These are phyloP conservation scores for Cossypha polioptera DNA, from an alignment of 2,797 vertebrate genomes.

Conservation along the genomic window DNA sequence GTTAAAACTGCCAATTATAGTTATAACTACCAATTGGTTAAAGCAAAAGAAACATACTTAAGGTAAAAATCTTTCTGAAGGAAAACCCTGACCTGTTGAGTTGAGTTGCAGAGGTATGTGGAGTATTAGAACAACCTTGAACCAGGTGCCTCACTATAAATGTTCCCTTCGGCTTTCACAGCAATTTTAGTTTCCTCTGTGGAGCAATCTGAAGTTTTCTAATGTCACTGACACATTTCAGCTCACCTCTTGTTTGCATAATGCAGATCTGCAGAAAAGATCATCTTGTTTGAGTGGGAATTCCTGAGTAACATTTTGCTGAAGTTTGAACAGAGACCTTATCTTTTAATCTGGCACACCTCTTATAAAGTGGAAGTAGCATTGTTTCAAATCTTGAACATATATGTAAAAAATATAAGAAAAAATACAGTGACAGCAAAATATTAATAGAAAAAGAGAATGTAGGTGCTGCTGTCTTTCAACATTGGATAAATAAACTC, in stretches of 20 bases:
- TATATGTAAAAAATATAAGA: not conserved
- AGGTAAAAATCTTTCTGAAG: not conserved
- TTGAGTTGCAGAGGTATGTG: not conserved
- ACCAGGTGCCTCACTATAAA: not conserved
- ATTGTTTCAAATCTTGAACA: not conserved
- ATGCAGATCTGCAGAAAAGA: not conserved
- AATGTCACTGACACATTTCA: not conserved
- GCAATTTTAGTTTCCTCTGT: slow-evolving; percentile 64
- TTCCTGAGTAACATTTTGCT: not conserved
- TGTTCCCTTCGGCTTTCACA: slow-evolving; percentile 34
- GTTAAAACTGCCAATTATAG: slow-evolving; percentile 65
- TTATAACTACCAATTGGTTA: slow-evolving; percentile 67
- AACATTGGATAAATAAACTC: not conserved
- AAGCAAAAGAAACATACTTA: not conserved
- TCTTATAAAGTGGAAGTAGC: not conserved
- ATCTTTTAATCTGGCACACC: slow-evolving; percentile 16
- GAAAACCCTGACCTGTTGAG: not conserved
- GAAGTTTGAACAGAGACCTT: not conserved
- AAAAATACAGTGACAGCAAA: not conserved
- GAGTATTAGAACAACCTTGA: not conserved
- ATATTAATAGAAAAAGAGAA: not conserved
- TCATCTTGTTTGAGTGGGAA: not conserved
- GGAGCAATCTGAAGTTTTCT: slow-evolving; percentile 61
- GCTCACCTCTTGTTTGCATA: not conserved
- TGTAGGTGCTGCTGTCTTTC: not conserved